Conservation (phyloP, 1,140 invertebrate species). For the Lordiphosa stackelbergi region DNA sequence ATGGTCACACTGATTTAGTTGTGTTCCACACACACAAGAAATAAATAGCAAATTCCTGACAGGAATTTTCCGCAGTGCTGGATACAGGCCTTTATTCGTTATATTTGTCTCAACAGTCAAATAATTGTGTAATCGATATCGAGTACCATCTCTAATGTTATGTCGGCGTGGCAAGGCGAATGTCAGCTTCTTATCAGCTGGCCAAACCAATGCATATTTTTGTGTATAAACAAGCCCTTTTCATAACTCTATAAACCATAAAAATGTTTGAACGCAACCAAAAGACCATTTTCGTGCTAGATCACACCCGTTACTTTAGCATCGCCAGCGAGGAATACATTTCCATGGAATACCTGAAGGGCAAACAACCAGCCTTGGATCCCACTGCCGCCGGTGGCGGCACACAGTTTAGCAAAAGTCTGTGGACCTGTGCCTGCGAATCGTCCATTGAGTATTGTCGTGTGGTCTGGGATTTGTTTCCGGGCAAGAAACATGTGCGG, state of each 20-base stretch:
- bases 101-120: too few species aligned
- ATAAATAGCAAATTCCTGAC: too few species aligned
- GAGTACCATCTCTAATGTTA: too few species aligned
- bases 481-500: constrained; percentile 89
- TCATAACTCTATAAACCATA: too few species aligned
- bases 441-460: constrained; percentile 95
- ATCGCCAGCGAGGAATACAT: constrained; percentile 91
- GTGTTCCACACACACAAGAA: too few species aligned
- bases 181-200: not conserved
- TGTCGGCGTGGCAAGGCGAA: not conserved
- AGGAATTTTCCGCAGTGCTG: too few species aligned
- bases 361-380: constrained; percentile 75
- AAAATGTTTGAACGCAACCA: constrained; percentile 83
- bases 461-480: constrained; percentile 97
- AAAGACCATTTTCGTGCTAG: constrained; percentile 96
- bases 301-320: constrained; percentile 93
- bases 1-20: too few species aligned
- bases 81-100: too few species aligned
- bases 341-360: constrained; percentile 92
- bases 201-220: too few species aligned
- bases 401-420: constrained; percentile 82
- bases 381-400: constrained; percentile 5
- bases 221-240: not conserved
- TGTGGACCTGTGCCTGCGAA: constrained; percentile 97
- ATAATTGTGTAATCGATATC: too few species aligned